Conservation (phyloP, 1,140 invertebrate species). For the Cydia pomonella region DNA sequence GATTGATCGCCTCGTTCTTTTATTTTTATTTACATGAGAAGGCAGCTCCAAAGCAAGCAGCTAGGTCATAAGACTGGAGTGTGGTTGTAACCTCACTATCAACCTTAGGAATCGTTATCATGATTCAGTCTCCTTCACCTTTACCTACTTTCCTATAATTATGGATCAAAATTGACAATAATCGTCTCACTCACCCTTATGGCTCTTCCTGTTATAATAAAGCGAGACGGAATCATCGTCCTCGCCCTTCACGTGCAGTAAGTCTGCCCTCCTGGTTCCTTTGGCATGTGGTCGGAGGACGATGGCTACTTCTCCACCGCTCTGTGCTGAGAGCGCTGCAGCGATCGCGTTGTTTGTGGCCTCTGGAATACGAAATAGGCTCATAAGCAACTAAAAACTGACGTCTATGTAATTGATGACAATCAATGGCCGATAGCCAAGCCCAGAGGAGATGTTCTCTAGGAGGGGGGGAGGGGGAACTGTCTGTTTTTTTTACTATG, state of each 20-base stretch:
- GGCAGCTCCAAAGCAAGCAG: too few relatives aligned
- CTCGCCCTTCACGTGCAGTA: conserved; percentile 59
- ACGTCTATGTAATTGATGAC: too few relatives aligned
- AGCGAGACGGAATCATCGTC: conserved; percentile 65
- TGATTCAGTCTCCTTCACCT: too few relatives aligned
- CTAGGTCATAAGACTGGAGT: conserved; percentile 15
- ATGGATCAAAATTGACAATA: background rate
- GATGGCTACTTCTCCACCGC: conserved; percentile 59
- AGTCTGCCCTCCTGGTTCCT: conserved; percentile 52
- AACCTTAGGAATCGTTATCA: too few relatives aligned
- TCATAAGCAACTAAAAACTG: too few relatives aligned
- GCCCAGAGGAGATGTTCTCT: too few relatives aligned
- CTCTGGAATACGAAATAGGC: conserved; percentile 54
- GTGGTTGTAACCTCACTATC: conserved; percentile 23
- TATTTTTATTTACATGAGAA: too few relatives aligned
- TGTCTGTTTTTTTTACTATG: too few relatives aligned
- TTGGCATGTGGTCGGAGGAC: conserved; percentile 54
- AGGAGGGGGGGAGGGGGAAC: too few relatives aligned
- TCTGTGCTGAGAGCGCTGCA: conserved; percentile 45
- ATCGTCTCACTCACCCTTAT: conserved; percentile 56
- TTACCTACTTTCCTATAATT: background rate
- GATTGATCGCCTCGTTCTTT: too few relatives aligned
- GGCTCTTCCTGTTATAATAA: conserved; percentile 63
- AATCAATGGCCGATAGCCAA: too few relatives aligned
- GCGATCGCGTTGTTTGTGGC: conserved; percentile 62